Evolutionary conservation across 2,113 vertebrate species (phyloP), one percentile per base, ranked within the genome.

Genomic region (Capra hircus): DNA sequence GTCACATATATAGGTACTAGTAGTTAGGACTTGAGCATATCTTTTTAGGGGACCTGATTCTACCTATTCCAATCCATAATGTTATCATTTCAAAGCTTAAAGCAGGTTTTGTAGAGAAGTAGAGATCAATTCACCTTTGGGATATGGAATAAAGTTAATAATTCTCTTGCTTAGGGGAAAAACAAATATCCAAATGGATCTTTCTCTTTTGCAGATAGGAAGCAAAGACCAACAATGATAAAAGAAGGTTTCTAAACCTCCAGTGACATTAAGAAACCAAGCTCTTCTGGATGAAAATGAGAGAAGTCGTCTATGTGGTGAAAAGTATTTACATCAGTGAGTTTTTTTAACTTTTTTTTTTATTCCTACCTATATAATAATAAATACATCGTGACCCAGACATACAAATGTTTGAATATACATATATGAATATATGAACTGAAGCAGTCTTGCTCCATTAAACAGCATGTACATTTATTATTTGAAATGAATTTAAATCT

Each of bases 401-500:
- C n/a, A 50, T 83, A 64, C 7, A 84, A 45, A 80, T 36, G 19
- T 62, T 53, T 93, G 74, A 83, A 88, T 91, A 59, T 82, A 87
- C 33, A 80, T 28, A 52, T 36, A 77, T 55, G 17, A 90, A 67
- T 64, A 91, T 28, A 78, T 59, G 59, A 85, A 95, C 25, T 40
- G 88, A 91, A 90, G 83, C 53, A 87, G 19, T 55, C 43, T 94
- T 91, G 30, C 15, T 94, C 59, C 52, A 45, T 89, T 84, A 71
- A 59, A 40, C 53, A 30, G 77, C 67, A 62, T 84, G 15, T 14
- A 74, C 59, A 19, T 83, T 92, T 95, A 67, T 91, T 89, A 52
- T 96, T 94, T 94, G 91, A 91, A 88, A 96, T 91, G 55, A 84
- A 53, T 53, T 96, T 85, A 91, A 30, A 45, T 91, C 43, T 88